Base-by-base conservation (phyloP, 2,113 vertebrate species). In the Hippocampus barbouri region DNA sequence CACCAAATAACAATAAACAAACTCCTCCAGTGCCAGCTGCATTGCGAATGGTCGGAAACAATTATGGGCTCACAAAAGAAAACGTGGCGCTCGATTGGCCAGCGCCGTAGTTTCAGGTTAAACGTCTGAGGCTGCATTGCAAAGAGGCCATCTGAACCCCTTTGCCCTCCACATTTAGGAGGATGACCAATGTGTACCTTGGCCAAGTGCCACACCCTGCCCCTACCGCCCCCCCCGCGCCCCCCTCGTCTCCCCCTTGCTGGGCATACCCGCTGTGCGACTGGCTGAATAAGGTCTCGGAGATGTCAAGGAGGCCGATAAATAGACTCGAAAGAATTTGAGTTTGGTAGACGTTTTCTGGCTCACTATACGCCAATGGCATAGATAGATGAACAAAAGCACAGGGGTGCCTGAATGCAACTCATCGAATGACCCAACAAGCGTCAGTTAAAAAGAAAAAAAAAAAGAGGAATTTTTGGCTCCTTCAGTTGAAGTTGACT, bases 41-140 rank as follows among this genome's bases (percentile, higher is more conserved):
- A 84, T 79, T 83, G 72, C 86, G 85, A 86, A 90, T 89, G 83
- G 85, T 83, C 76, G 81, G 89, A 91, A 89, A 90, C 86, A 89
- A 90, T 91, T 85, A 88, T 40, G 69, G 20, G 21, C 66, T 66
- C 61, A 79, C 84, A 85, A 88, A 86, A 69, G 76, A 75, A 68
- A 78, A 79, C 69, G 34, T 69, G 72, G 53, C 21, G 72, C 79
- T 80, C 61, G 83, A 81, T 79, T 83, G 78, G 77, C 72, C 45
- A 5, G 66, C 41, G 38, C 68, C 57, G 75, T 68, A 43, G 78
- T 81, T 76, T 68, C 63, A 63, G 80, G 85, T 88, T 87, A 88
- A 92, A 89, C 45, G 85, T 82, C 53, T 59, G 64, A 30, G 38
- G 75, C 79, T 73, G 49, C 62, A 73, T 74, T 80, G 63, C 43